Evolutionary conservation across 1,140 invertebrate genomes (phyloP).

Genomic region (Micrasema minimum): DNA sequence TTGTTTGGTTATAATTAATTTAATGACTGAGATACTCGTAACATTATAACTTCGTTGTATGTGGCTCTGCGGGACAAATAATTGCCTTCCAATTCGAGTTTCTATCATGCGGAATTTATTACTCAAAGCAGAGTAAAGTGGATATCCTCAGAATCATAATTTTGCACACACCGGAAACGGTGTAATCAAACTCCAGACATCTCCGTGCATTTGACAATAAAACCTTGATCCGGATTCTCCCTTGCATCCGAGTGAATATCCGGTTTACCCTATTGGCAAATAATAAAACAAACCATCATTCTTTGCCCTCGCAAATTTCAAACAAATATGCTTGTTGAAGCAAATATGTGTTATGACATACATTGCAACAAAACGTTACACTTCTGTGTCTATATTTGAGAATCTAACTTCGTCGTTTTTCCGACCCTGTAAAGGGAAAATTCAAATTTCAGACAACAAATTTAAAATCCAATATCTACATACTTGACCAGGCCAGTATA

Average conservation of each 20-base stretch:
- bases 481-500: too few species aligned
- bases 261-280: constrained; percentile 10
- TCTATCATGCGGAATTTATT: constrained; percentile 13
- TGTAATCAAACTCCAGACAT: constrained; percentile 16
- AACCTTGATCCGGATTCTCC: constrained; percentile 11
- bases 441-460: background rate
- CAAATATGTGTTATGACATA: background rate
- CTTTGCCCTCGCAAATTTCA: background rate
- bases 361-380: background rate
- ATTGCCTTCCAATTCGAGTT: too few species aligned
- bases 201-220: constrained; percentile 17
- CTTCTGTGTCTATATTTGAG: background rate
- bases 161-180: constrained; percentile 20
- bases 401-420: background rate
- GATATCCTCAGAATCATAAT: constrained; percentile 25
- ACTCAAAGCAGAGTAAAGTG: background rate
- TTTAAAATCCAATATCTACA: constrained; percentile 24
- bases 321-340: background rate
- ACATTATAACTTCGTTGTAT: too few species aligned
- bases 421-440: background rate
- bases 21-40: too few species aligned
- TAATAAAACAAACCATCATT: constrained; percentile 12
- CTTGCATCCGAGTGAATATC: background rate
- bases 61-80: too few species aligned
- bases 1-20: too few species aligned